phyloP scores from a whole-genome alignment of 1,140 invertebrate genomes.

The Luehdorfia chinensis region DNA sequence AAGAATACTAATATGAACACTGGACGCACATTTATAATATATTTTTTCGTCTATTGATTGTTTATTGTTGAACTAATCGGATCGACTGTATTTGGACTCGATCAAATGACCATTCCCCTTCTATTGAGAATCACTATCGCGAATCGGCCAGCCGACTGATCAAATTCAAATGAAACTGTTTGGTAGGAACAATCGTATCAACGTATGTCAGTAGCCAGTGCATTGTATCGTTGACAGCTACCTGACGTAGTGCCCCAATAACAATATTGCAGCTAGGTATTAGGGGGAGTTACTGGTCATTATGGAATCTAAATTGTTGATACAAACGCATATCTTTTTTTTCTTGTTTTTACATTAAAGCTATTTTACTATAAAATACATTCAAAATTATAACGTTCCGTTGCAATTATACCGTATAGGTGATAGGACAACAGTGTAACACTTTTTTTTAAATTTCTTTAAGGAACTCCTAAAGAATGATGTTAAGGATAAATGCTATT shows the following conservation, averaged over 20 bases:
- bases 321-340: too few species aligned
- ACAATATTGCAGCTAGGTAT: slow-evolving; percentile 16
- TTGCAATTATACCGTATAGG: too few species aligned
- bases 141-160: slow-evolving; percentile 59
- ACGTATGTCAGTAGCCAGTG: slow-evolving; percentile 57
- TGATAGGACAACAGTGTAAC: too few species aligned
- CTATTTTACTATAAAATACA: too few species aligned
- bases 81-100: slow-evolving; percentile 13
- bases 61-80: slow-evolving; percentile 4
- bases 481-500: too few species aligned
- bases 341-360: too few species aligned
- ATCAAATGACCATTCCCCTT: slow-evolving; percentile 25
- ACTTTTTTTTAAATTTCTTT: too few species aligned
- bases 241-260: slow-evolving; percentile 36
- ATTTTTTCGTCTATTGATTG: slow-evolving; percentile 1
- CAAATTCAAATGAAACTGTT: slow-evolving; percentile 70
- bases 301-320: background rate
- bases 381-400: too few species aligned
- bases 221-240: slow-evolving; percentile 38
- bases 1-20: too few species aligned
- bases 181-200: slow-evolving; percentile 66
- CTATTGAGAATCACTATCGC: slow-evolving; percentile 56
- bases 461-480: too few species aligned
- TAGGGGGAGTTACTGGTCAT: slow-evolving; percentile 3
- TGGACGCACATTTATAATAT: too few species aligned